These are phyloP conservation scores for Melanitta fusca DNA, from an alignment of 2,797 vertebrate genomes.

Conservation along the genomic window DNA sequence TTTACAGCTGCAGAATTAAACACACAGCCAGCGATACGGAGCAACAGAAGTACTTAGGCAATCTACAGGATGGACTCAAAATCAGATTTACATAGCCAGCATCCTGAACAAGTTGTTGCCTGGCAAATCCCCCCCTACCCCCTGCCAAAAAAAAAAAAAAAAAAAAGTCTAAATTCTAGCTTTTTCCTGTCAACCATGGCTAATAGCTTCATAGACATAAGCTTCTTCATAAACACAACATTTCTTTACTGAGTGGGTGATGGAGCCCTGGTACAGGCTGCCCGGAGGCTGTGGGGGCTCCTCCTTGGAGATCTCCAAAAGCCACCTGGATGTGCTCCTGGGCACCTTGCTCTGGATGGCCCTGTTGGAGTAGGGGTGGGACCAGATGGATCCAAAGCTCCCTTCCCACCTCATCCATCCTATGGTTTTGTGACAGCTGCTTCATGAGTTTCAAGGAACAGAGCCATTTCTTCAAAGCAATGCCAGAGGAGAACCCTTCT, in stretches of 20 bases:
- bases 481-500: neutral
- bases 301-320: too few relatives aligned
- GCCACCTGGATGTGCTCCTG: too few relatives aligned
- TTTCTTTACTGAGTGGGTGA: neutral
- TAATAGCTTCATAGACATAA: neutral
- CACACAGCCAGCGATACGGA: neutral
- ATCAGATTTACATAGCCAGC: neutral
- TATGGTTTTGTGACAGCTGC: neutral
- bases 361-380: too few relatives aligned
- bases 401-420: neutral
- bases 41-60: neutral
- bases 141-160: neutral
- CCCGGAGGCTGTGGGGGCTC: neutral
- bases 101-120: neutral
- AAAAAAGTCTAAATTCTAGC: neutral
- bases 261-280: neutral
- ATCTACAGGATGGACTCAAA: neutral
- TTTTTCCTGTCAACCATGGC: neutral
- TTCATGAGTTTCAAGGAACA: neutral
- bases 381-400: neutral
- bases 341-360: neutral
- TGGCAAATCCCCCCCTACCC: too few relatives aligned
- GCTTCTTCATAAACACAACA: neutral
- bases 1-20: neutral
- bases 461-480: neutral